Base-by-base conservation (phyloP, 2,888 invertebrate species). In the Thalpophila matura region DNA sequence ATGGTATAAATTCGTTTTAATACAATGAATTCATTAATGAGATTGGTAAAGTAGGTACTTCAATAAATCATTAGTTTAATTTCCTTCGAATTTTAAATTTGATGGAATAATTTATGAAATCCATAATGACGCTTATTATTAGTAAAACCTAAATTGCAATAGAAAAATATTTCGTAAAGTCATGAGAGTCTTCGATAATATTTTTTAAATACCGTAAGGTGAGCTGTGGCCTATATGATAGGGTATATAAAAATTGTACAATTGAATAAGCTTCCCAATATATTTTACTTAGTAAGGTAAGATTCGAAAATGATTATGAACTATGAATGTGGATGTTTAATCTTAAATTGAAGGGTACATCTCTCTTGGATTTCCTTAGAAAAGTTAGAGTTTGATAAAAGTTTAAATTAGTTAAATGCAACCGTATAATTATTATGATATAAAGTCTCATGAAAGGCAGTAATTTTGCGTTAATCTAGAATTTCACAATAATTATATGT, bases 201-300 rank as follows among this genome's bases (percentile, higher is more conserved):
- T 37, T 37, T 43, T 27, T 43, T 7, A 37, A 56, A 40, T 42
- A 38, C 14, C 14, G 18, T 20, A 33, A 9, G 18, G 50, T 61
- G 65, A 76, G 60, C 58, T 51, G 58, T 45, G 43, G 60, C 47
- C 42, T 26, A 1, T 27, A 55, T 46, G 47, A 42, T 35, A 49
- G 37, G 24, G 40, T 57, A 54, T 65, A 66, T 57, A 74, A 60
- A 68, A 66, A 51, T 40, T 24, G 27, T 60, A 65, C 33, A 77
- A 37, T 58, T 38, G 29, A 43, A 51, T 42, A 75, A 69, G 74
- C 65, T 57, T 60, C 10, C 42, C 20, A 24, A 27, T 74, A 51
- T 22, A 47, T 57, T 65, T 47, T 74, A 74, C 51, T 50, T 37
- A 43, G 9, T 50, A 56, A 68, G 58, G 14, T 58, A 56, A 49